A percentile compares a stretch with the other conserved stretches of the same genome.
These are phyloP conservation scores for Clytia hemisphaerica DNA, from an alignment of 30 jellyfish, hydroid and myxozoan species.

Conservation along the genomic window DNA sequence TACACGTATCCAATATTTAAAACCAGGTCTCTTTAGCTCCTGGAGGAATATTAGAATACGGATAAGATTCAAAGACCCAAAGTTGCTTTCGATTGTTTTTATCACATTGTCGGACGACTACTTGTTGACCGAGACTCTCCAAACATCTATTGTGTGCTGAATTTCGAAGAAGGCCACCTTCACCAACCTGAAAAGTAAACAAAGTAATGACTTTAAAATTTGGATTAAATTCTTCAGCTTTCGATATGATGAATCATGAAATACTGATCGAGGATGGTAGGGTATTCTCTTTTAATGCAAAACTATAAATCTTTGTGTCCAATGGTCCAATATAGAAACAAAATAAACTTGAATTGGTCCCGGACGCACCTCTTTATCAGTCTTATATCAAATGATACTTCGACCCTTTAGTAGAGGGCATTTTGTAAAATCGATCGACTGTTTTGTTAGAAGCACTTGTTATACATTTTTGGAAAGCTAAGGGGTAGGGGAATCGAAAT, in stretches of 20 bases:
- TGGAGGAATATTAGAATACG: conserved; percentile 33
- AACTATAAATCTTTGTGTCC: no score
- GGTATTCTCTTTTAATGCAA: not conserved
- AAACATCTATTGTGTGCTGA: conserved; percentile 44
- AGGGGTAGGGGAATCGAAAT: no score
- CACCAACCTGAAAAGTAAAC: not conserved
- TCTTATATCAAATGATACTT: no score
- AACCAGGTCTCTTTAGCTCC: conserved; percentile 18
- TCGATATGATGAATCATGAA: not conserved
- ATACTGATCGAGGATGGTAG: no score
- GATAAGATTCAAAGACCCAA: conserved; percentile 68
- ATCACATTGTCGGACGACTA: conserved; percentile 53
- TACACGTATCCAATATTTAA: no score
- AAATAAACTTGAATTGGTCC: no score
- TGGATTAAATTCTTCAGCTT: not conserved
- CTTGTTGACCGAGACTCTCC: conserved; percentile 51
- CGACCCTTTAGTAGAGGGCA: no score
- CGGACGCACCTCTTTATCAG: no score
- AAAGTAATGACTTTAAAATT: not conserved
- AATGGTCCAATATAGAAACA: no score
- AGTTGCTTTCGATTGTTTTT: conserved; percentile 33
- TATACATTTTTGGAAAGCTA: no score
- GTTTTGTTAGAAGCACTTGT: no score
- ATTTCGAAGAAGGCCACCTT: conserved; percentile 66
- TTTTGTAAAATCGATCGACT: no score